Conservation (phyloP, 2,888 invertebrate species). For the Ochropleura plecta region DNA sequence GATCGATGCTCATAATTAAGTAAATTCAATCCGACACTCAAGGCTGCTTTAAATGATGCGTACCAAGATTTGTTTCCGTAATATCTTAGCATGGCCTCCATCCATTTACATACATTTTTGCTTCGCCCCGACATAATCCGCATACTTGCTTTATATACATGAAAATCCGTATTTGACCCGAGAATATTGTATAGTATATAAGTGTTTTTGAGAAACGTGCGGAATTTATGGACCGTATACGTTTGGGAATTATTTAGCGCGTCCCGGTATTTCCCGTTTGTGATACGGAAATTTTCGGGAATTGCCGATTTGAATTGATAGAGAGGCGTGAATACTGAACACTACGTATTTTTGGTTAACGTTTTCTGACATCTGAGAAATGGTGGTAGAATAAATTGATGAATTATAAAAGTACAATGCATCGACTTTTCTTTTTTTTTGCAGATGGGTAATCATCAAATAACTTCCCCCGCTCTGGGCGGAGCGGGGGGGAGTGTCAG, state of each 20-base stretch:
- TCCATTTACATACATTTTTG: slow-evolving; percentile 62
- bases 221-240: slow-evolving; percentile 55
- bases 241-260: slow-evolving; percentile 49
- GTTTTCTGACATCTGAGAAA: neutral
- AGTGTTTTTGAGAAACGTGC: slow-evolving; percentile 59
- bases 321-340: neutral
- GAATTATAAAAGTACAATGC: neutral
- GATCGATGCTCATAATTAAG: slow-evolving; percentile 44
- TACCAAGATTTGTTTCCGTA: slow-evolving; percentile 52
- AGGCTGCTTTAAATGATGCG: slow-evolving; percentile 47
- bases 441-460: no score
- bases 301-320: slow-evolving; percentile 20
- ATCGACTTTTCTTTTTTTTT: no score
- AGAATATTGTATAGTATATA: slow-evolving; percentile 58
- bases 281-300: slow-evolving; percentile 37
- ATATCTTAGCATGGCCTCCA: slow-evolving; percentile 41
- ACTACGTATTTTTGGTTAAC: neutral
- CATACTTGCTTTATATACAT: slow-evolving; percentile 48
- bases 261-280: slow-evolving; percentile 34
- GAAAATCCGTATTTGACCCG: slow-evolving; percentile 58
- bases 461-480: no score
- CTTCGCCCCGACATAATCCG: slow-evolving; percentile 34
- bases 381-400: neutral
- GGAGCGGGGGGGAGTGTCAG: no score
- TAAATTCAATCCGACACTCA: slow-evolving; percentile 38